A percentile compares a stretch with the other conserved stretches of the same genome.
Evolutionary conservation across 2,113 vertebrate genomes (phyloP).

Genomic region (Onychostoma macrolepis): DNA sequence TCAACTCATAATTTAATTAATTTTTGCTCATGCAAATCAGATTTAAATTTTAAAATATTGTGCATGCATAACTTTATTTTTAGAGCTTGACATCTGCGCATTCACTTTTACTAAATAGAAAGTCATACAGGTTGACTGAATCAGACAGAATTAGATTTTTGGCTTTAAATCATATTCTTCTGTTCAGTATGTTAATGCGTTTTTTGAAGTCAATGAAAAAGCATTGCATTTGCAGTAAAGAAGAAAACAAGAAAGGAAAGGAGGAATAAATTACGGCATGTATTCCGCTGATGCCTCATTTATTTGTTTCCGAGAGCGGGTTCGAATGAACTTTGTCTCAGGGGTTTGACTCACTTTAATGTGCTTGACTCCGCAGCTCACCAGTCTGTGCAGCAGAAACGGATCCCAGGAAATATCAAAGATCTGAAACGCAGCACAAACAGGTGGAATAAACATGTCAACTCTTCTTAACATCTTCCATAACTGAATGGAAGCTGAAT

Average conservation of each 20-base stretch:
- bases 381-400: constrained; percentile 84
- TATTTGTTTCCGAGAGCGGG: background rate
- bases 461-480: background rate
- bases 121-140: background rate
- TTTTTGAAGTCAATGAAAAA: background rate
- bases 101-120: too few species aligned
- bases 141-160: background rate
- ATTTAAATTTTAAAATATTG: background rate
- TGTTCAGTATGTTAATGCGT: constrained; percentile 8
- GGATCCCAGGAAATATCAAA: constrained; percentile 97
- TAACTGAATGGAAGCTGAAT: background rate
- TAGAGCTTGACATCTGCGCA: too few species aligned
- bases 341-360: constrained; percentile 86
- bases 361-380: constrained; percentile 98
- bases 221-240: background rate
- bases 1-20: background rate
- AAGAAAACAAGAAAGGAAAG: background rate
- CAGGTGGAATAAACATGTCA: background rate
- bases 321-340: background rate
- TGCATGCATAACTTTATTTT: background rate
- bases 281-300: background rate
- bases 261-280: background rate
- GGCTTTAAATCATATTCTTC: background rate
- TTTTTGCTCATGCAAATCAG: too few species aligned
- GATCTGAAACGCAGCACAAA: constrained; percentile 77